phyloP scores from a whole-genome alignment of 2,113 vertebrate species.

The Hassar affinis region DNA sequence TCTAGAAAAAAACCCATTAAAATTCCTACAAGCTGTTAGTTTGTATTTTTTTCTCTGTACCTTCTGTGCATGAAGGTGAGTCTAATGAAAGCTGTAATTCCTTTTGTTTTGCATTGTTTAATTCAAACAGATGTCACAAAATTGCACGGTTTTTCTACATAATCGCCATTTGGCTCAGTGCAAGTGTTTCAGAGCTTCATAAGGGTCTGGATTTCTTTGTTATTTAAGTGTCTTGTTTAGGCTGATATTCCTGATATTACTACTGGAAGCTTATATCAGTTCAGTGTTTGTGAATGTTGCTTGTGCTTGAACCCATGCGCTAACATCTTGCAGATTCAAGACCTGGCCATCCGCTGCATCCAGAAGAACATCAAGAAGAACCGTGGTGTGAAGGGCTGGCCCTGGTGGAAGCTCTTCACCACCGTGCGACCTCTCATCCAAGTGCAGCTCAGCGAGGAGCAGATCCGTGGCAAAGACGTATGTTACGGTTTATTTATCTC shows the following conservation, averaged over 20 bases:
- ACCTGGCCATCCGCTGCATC: conserved; percentile 94
- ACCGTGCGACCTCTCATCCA: conserved; percentile 90
- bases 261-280: not conserved
- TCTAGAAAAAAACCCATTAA: not conserved
- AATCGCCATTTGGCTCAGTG: too few relatives aligned
- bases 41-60: not conserved
- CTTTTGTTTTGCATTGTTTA: not conserved
- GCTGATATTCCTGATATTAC: not conserved
- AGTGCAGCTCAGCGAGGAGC: conserved; percentile 93
- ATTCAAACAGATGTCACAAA: too few relatives aligned
- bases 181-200: too few relatives aligned
- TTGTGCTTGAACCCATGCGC: not conserved
- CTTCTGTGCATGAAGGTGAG: not conserved
- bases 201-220: too few relatives aligned
- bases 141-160: too few relatives aligned
- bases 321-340: conserved; percentile 80
- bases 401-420: conserved; percentile 96
- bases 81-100: not conserved
- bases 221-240: not conserved
- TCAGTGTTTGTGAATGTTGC: not conserved
- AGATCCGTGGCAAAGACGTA: conserved; percentile 92
- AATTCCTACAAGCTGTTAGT: not conserved
- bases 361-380: conserved; percentile 99
- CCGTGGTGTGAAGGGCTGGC: conserved; percentile 89
- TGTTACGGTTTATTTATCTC: conserved; percentile 53